Conservation (phyloP, 2,113 vertebrate genomes). For the Mesitornis unicolor region DNA sequence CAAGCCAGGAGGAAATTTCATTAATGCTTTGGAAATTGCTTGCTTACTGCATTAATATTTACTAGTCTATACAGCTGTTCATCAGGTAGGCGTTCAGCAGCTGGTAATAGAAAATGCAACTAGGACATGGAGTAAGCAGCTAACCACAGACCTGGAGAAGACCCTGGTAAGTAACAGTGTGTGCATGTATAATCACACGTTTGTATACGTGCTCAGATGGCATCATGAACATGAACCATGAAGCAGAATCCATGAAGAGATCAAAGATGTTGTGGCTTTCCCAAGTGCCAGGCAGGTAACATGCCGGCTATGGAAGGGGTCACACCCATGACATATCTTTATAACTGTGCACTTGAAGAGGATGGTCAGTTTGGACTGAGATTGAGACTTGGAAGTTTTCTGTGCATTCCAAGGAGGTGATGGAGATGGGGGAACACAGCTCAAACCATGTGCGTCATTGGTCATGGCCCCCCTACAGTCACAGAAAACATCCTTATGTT, state of each 20-base stretch:
- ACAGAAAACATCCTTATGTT: neutral
- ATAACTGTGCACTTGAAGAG: neutral
- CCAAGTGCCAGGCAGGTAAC: neutral
- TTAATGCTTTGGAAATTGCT: neutral
- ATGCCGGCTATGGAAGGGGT: neutral
- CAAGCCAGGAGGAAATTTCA: neutral
- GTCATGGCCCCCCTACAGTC: fast-evolving
- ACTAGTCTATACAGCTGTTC: neutral
- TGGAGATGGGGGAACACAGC: neutral
- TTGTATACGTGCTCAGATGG: neutral
- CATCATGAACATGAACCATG: neutral
- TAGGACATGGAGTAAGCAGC: neutral
- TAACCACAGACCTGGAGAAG: neutral
- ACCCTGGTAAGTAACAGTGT: neutral
- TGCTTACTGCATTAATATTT: neutral
- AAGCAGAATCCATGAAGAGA: neutral
- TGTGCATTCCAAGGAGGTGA: neutral
- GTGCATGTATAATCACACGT: neutral
- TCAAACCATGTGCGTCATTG: fast-evolving
- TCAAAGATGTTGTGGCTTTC: neutral
- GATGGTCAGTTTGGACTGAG: neutral
- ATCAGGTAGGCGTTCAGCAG: neutral
- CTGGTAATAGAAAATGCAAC: neutral
- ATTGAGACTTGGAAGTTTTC: neutral
- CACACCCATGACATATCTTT: neutral